Conservation (phyloP, 2,888 invertebrate genomes). For the Syritta pipiens region DNA sequence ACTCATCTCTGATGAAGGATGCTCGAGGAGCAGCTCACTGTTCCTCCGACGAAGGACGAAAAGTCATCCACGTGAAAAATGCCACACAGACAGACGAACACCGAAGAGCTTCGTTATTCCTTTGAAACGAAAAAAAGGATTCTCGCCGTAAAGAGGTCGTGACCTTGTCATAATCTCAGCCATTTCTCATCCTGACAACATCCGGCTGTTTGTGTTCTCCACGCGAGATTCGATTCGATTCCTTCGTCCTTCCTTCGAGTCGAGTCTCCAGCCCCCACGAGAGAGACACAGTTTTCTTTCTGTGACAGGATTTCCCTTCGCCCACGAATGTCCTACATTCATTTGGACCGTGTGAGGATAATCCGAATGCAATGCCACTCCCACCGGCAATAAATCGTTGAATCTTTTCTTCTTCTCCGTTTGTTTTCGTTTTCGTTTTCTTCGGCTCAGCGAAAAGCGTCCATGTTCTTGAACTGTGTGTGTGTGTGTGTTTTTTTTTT, state of each 20-base stretch:
- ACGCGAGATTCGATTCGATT: neutral
- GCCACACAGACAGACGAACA: conserved; percentile 13
- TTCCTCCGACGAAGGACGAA: conserved; percentile 46
- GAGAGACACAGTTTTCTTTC: neutral
- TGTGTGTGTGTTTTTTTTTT: no score
- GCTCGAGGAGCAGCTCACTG: neutral
- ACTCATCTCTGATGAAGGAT: conserved; percentile 34
- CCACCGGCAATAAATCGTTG: conserved; percentile 40
- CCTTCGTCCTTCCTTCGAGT: no score
- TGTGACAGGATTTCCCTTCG: conserved; percentile 34
- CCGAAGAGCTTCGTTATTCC: no score
- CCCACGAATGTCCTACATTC: conserved; percentile 4
- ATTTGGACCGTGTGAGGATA: conserved; percentile 15
- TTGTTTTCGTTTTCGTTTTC: neutral
- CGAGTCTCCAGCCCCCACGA: no score
- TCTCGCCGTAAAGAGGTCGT: conserved; percentile 49
- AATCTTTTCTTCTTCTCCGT: conserved; percentile 15
- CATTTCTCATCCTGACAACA: conserved; percentile 58
- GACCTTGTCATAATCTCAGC: conserved; percentile 64
- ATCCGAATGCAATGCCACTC: conserved; percentile 3
- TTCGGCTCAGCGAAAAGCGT: neutral
- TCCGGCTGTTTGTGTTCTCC: neutral
- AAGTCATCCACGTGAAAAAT: conserved; percentile 57
- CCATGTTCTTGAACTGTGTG: conserved; percentile 40
- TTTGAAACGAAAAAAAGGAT: conserved; percentile 24